Evolutionary conservation across 23 tunicate genomes (phyloP), one percentile per base, ranked within the genome.

Genomic region (Ciona savignyi): DNA sequence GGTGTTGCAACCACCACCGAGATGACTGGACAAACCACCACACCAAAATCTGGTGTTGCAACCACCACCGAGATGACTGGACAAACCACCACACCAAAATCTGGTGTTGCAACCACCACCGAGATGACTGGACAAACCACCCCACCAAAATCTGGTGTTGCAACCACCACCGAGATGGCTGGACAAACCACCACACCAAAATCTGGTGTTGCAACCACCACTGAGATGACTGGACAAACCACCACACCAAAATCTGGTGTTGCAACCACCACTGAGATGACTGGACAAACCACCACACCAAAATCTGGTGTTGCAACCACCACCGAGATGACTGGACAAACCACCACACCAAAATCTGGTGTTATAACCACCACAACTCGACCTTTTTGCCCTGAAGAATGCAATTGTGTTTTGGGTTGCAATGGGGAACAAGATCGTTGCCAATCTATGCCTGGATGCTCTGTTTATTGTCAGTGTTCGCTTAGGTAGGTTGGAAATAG

Each of bases 401-500:
- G 97, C 71, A 23, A 24, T 23, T 91, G 97, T 35, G 60, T 29
- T 4, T 60, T 91, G 0, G 80, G 88, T 29, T 91, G 97, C 72
- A 65, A 75, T 24, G 91, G 86, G 21, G 86, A 91, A 32, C 97
- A 91, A 62, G 75, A 71, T 42, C 76, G 65, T 21, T 91, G 97
- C 49, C 25, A 33, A 0, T 1, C 63, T 25, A n/a, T 30, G 25
- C 80, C 73, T 26, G 80, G 68, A 11, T 91, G 97, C 72, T 74
- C 74, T 29, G 68, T 62, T 1, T 79, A 65, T 42, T 91, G 97
- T 61, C 51, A 51, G 25, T 91, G 97, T 35, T 26, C 75, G 32
- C 51, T 75, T 25, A 77, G 66, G 95, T 88, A 51, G 67, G 76
- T 61, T 25, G n/a, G n/a, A n/a, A n/a, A n/a, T n/a, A n/a, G n/a